phyloP scores from a whole-genome alignment of 2,888 invertebrate species.

The Polyommatus iphigenia region DNA sequence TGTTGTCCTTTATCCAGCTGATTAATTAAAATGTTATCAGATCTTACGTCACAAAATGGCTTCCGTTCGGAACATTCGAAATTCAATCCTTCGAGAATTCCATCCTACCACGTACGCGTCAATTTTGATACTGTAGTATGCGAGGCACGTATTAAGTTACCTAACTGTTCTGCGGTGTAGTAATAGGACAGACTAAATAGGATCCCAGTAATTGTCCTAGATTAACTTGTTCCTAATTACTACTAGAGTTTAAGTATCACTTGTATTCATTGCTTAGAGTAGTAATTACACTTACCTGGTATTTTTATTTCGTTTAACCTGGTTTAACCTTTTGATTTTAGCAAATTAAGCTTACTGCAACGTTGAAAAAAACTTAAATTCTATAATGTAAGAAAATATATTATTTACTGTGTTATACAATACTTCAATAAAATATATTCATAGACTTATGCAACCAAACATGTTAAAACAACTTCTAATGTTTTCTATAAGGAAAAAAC shows the following conservation, averaged over 20 bases:
- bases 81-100: constrained; percentile 30
- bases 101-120: constrained; percentile 38
- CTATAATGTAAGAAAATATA: too few relatives aligned
- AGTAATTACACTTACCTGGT: not conserved
- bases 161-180: constrained; percentile 62
- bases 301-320: not conserved
- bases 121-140: constrained; percentile 51
- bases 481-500: too few relatives aligned
- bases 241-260: not conserved
- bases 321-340: not conserved
- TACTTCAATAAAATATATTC: too few relatives aligned
- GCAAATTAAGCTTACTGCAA: too few relatives aligned
- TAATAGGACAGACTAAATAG: constrained; percentile 38
- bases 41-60: constrained; percentile 32
- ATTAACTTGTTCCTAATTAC: constrained; percentile 23
- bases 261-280: not conserved
- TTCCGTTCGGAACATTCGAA: constrained; percentile 26
- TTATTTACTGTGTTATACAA: too few relatives aligned
- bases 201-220: constrained; percentile 15
- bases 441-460: too few relatives aligned
- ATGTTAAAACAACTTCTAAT: too few relatives aligned
- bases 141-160: constrained; percentile 69
- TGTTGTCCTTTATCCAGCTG: not conserved
- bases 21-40: constrained; percentile 28
- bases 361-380: too few relatives aligned